A percentile compares a stretch with the other conserved stretches of the same genome.
These are phyloP conservation scores for Sebastes itinus DNA, from an alignment of 2,797 vertebrate species.

Conservation along the genomic window DNA sequence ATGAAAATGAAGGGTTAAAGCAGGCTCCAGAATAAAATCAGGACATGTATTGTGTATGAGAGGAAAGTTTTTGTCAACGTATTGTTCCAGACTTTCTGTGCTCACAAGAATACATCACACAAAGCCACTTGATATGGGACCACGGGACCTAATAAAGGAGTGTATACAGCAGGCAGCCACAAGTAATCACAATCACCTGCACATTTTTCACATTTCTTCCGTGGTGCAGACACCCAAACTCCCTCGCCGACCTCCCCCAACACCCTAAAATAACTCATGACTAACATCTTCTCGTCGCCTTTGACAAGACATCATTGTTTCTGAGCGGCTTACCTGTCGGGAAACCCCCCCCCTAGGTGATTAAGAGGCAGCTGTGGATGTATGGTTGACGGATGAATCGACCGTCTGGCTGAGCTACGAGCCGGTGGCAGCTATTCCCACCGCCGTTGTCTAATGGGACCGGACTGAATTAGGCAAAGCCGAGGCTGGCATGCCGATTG, in stretches of 20 bases:
- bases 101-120: background rate
- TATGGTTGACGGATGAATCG: slow-evolving; percentile 38
- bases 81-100: background rate
- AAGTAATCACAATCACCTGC: slow-evolving; percentile 55
- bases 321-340: slow-evolving; percentile 58
- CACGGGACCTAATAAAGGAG: slow-evolving; percentile 24
- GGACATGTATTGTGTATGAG: background rate
- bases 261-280: slow-evolving; percentile 58
- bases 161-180: slow-evolving; percentile 29
- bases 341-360: slow-evolving; percentile 14
- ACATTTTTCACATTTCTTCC: slow-evolving; percentile 57
- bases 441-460: background rate
- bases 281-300: slow-evolving; percentile 25
- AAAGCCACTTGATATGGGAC: background rate
- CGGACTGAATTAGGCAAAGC: slow-evolving; percentile 4
- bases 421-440: background rate
- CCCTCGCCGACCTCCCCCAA: background rate
- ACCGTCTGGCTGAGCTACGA: slow-evolving; percentile 31
- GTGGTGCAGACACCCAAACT: slow-evolving; percentile 26
- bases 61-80: background rate
- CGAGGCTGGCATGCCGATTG: slow-evolving; percentile 15
- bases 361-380: slow-evolving; percentile 59
- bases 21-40: background rate
- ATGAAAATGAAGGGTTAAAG: background rate
- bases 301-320: slow-evolving; percentile 63